These are phyloP conservation scores for Chrysotoxum bicinctum DNA, from an alignment of 2,888 invertebrate species.

Conservation along the genomic window DNA sequence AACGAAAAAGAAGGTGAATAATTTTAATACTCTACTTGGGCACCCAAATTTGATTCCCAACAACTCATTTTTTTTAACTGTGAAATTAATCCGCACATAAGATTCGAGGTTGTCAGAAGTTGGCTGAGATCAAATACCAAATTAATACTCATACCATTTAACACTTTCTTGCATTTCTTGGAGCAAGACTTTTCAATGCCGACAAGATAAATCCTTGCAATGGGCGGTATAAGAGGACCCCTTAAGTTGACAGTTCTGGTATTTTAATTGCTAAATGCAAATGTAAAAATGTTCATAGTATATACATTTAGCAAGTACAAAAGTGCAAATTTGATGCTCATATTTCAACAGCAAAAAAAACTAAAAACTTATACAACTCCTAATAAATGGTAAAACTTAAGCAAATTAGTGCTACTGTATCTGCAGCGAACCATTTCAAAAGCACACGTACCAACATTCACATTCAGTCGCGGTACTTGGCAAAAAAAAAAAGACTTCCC, in stretches of 20 bases:
- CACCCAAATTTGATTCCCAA: too few species aligned
- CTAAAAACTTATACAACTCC: slow-evolving; percentile 29
- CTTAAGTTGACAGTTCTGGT: slow-evolving; percentile 15
- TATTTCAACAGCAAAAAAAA: slow-evolving; percentile 38
- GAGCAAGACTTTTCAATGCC: background rate
- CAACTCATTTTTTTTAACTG: background rate
- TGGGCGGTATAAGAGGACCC: background rate
- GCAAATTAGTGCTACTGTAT: slow-evolving; percentile 70
- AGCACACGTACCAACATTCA: background rate
- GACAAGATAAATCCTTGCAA: slow-evolving; percentile 33
- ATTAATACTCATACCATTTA: background rate
- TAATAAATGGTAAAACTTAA: slow-evolving; percentile 67
- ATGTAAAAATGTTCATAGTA: slow-evolving; percentile 2
- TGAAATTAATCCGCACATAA: background rate
- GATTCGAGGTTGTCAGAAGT: background rate
- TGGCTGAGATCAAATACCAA: background rate
- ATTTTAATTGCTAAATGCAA: slow-evolving; percentile 41
- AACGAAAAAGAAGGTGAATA: too few species aligned
- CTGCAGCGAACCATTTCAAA: slow-evolving; percentile 30
- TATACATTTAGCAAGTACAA: slow-evolving; percentile 1
- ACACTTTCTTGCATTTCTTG: background rate
- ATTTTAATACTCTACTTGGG: too few species aligned
- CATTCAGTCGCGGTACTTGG: background rate
- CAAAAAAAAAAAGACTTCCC: background rate
- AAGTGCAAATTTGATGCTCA: slow-evolving; percentile 60